Percentiles rank a stretch among this genome's conserved stretches.
These are phyloP conservation scores for Prochilodus magdalenae DNA, from an alignment of 2,113 vertebrate genomes.

Conservation along the genomic window DNA sequence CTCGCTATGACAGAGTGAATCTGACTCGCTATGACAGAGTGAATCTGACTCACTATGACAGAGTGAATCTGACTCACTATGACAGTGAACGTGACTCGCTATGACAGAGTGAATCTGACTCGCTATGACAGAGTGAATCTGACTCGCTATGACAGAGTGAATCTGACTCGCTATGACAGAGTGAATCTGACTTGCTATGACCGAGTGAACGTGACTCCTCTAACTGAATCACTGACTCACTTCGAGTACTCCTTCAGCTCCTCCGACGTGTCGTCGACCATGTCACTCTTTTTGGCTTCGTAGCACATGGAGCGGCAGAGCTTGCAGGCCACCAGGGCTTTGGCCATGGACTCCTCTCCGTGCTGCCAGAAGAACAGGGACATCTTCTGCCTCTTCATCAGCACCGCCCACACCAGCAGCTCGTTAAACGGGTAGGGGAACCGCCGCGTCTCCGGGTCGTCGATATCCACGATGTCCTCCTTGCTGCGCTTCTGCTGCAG, in stretches of 20 bases:
- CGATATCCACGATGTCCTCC: conserved; percentile 97
- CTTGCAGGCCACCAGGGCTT: conserved; percentile 96
- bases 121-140: no score
- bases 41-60: no score
- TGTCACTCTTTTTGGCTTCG: conserved; percentile 97
- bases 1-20: no score
- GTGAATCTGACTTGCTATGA: no score
- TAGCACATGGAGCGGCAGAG: conserved; percentile 95
- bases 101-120: no score
- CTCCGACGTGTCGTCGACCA: conserved; percentile 96
- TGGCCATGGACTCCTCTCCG: conserved; percentile 98
- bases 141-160: no score
- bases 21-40: no score
- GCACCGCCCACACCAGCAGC: conserved; percentile 94
- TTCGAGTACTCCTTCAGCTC: conserved; percentile 95
- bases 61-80: no score
- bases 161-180: no score
- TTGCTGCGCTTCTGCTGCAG: conserved; percentile 95
- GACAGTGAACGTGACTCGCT: no score
- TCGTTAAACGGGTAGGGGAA: conserved; percentile 98
- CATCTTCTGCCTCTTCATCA: conserved; percentile 99
- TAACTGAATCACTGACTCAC: conserved; percentile 67
- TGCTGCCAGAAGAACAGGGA: conserved; percentile 99
- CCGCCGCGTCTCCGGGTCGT: conserved; percentile 93
- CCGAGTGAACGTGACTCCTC: no score